A percentile compares a stretch with the other conserved stretches of the same genome.
Evolutionary conservation across 2,888 invertebrate genomes (phyloP).

Genomic region (Drosophila prostipennis): DNA sequence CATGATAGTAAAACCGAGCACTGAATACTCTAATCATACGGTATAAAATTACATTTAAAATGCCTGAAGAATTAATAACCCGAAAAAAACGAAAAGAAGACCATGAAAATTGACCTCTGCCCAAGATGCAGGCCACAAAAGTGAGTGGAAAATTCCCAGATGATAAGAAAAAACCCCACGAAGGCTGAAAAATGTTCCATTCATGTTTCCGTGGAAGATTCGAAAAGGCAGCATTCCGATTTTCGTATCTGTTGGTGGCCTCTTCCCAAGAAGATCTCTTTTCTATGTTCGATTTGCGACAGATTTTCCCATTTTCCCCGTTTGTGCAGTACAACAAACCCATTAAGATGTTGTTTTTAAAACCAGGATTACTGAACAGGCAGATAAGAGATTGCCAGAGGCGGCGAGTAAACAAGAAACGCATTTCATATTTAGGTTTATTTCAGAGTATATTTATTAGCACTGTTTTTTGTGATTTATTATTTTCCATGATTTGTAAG

Average conservation of each 20-base stretch:
- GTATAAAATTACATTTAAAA: not conserved
- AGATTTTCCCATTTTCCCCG: not conserved
- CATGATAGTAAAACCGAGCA: too few relatives aligned
- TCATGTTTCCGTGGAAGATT: conserved; percentile 27
- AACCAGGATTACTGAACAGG: conserved; percentile 15
- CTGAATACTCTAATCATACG: conserved; percentile 14
- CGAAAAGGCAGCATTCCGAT: not conserved
- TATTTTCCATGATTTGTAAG: conserved; percentile 44
- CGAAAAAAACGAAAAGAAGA: not conserved
- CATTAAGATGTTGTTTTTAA: conserved; percentile 33
- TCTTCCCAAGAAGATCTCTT: not conserved
- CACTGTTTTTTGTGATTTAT: conserved; percentile 29
- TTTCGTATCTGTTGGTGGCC: conserved; percentile 19
- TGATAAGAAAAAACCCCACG: conserved; percentile 38
- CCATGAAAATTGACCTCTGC: conserved; percentile 22
- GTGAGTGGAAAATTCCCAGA: conserved; percentile 42
- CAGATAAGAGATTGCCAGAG: conserved; percentile 7
- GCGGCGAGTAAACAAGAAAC: conserved; percentile 22
- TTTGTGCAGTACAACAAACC: conserved; percentile 33
- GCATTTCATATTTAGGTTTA: conserved; percentile 47
- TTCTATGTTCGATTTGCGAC: conserved; percentile 5
- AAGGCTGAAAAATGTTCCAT: conserved; percentile 28
- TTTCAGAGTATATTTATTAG: conserved; percentile 52
- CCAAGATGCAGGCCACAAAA: conserved; percentile 22
- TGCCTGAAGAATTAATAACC: not conserved